phyloP scores from a whole-genome alignment of 35 echinoderm and acorn worm genomes.

The Hemicentrotus pulcherrimus region DNA sequence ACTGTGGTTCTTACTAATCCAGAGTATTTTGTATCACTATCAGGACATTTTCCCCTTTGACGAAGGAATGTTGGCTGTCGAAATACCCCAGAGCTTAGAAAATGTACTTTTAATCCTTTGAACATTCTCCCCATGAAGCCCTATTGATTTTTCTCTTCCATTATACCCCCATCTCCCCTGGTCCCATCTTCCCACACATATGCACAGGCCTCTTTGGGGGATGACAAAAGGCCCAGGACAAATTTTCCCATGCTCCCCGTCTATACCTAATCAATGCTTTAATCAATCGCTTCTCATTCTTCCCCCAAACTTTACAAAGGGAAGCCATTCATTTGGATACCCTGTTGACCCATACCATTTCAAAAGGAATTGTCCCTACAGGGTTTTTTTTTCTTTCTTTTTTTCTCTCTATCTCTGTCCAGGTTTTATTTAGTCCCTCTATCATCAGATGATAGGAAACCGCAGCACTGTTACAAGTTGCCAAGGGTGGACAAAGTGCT shows the following conservation, averaged over 20 bases:
- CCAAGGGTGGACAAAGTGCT: background rate
- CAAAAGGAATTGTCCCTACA: background rate
- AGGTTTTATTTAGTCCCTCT: background rate
- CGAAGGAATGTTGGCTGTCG: background rate
- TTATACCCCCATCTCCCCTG: background rate
- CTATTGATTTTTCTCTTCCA: background rate
- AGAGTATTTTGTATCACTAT: background rate
- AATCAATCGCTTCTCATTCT: slow-evolving; percentile 1
- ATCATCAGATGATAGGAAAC: background rate
- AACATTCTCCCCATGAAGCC: background rate
- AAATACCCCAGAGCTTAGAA: background rate
- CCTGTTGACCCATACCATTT: background rate
- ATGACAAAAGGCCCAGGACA: background rate
- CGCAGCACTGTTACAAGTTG: background rate
- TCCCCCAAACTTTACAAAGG: background rate
- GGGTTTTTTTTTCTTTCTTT: background rate
- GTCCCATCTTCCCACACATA: background rate
- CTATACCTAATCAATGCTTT: background rate
- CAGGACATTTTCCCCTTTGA: background rate
- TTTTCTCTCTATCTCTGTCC: background rate
- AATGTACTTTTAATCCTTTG: background rate
- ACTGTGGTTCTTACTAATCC: background rate
- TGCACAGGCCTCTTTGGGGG: background rate
- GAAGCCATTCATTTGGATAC: background rate
- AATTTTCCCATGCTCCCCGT: background rate